Evolutionary conservation across 2,113 vertebrate genomes (phyloP), one percentile per base, ranked within the genome.

Genomic region (Hassar affinis): DNA sequence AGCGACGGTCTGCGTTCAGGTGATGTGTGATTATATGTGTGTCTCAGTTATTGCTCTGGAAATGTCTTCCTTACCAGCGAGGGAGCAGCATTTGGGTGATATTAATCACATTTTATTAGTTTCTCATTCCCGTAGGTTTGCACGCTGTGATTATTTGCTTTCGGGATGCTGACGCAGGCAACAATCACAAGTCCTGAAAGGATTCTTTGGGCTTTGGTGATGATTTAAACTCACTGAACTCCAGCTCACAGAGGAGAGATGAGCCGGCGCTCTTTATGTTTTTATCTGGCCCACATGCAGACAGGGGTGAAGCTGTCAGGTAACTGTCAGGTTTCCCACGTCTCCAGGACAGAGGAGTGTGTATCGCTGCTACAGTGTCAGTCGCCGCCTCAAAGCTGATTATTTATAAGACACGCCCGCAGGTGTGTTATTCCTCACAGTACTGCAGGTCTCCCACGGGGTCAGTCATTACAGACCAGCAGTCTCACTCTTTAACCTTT

Each of bases 11-110:
- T 47, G 4, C 27, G 80, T 81, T 47, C 35, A 84, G 80, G 51
- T 85, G 52, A 76, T 79, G 66, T 35, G 59, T 81, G 78, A 83
- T 64, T 77, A 78, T 57, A 57, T 57, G 66, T 42, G 35, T 42
- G 0, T 57, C 69, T 56, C 15, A 4, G 25, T 81, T 71, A 81
- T 71, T 56, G 33, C 47, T 68, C 45, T 30, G n/a, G 30, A 38
- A 68, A 80, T 15, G 3, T 64, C 62, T 51, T 45, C 14, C n/a
- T 78, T 42, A 12, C 56, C 22, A 22, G 27, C 27, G 17, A 71
- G 64, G 79, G 27, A 49, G 66, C 75, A 47, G 22, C 15, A 85
- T 78, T 81, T 69, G 52, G 35, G 38, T 77, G 75, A 77, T 78
- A 69, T 71, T 78, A 78, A 76, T 85, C 38, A 59, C 18, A 20